Evolutionary conservation across 2,113 vertebrate species (phyloP), one percentile per base, ranked within the genome.

Genomic region (Caracal caracal): DNA sequence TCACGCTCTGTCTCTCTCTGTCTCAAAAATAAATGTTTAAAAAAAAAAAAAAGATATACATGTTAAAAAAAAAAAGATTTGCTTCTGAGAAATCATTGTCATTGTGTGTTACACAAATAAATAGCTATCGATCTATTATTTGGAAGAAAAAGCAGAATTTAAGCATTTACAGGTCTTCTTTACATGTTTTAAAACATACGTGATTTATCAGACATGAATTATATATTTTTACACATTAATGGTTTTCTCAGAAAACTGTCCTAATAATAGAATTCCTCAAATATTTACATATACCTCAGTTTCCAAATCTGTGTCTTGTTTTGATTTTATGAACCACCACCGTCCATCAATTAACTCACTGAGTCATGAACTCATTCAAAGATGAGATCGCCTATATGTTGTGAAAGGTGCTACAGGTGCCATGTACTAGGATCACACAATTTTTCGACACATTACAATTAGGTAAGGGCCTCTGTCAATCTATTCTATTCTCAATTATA

Each of bases 361-460:
- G 15, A 75, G 20, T 83, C 59, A 88, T 35, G 75, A 75, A 30
- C 24, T 92, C 59, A 33, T 33, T 79, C 47, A 86, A 24, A 75
- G 65, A 76, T 63, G 37, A 53, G 59, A 68, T 37, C 28, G 63
- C 2, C n/a, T 78, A 37, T 71, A 37, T 61, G 76, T 91, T 82
- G 61, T 37, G 26, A 63, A 92, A 88, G 35, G 10, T 66, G 15
- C 63, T 80, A 35, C 3, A 65, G 28, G 2, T 93, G 40, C 28
- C 76, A 53, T 68, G 93, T 90, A 92, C n/a, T 78, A 68, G 59
- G 26, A 90, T 17, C 35, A 15, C 17, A 84, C 22, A 96, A 43
- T 80, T 61, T 71, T 95, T 79, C 40, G 93, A 79, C 49, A 91
- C 12, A 43, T 83, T 33, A 95, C 53, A 94, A 68, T 13, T 20